A percentile compares a stretch with the other conserved stretches of the same genome.
These are phyloP conservation scores for Verasper variegatus DNA, from an alignment of 2,113 vertebrate species.

Conservation along the genomic window DNA sequence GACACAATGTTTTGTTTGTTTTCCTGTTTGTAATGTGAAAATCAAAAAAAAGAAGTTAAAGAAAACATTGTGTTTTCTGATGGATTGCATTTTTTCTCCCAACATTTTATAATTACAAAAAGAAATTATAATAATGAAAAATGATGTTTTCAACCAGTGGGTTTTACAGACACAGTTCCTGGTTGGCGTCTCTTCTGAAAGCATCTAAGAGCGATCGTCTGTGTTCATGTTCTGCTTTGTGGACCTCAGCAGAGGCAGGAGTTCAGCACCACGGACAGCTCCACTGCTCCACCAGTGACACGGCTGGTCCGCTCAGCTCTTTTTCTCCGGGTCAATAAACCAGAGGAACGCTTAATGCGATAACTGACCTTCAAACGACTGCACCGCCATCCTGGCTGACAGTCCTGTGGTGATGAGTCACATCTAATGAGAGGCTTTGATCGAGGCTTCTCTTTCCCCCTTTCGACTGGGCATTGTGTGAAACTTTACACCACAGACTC, in stretches of 20 bases:
- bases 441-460: not conserved
- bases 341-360: slow-evolving; percentile 57
- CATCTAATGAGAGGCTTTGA: slow-evolving; percentile 57
- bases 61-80: too few relatives aligned
- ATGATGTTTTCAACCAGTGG: not conserved
- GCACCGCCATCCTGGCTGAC: slow-evolving; percentile 52
- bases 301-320: slow-evolving; percentile 54
- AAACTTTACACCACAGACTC: not conserved
- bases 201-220: slow-evolving; percentile 48
- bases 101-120: not conserved
- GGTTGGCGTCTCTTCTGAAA: slow-evolving; percentile 47
- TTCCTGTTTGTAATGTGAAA: not conserved
- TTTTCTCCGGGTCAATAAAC: slow-evolving; percentile 64
- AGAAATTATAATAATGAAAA: not conserved
- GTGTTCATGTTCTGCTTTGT: slow-evolving; percentile 47
- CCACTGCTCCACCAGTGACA: slow-evolving; percentile 24
- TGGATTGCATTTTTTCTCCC: too few relatives aligned
- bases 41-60: too few relatives aligned
- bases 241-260: slow-evolving; percentile 41
- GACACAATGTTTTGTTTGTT: too few relatives aligned
- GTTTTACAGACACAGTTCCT: slow-evolving; percentile 35
- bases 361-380: slow-evolving; percentile 69
- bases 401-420: slow-evolving; percentile 43
- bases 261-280: slow-evolving; percentile 68
- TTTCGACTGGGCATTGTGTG: slow-evolving; percentile 27